A percentile compares a stretch with the other conserved stretches of the same genome.
These are phyloP conservation scores for Limanda limanda DNA, from an alignment of 2,113 vertebrate genomes.

Conservation along the genomic window DNA sequence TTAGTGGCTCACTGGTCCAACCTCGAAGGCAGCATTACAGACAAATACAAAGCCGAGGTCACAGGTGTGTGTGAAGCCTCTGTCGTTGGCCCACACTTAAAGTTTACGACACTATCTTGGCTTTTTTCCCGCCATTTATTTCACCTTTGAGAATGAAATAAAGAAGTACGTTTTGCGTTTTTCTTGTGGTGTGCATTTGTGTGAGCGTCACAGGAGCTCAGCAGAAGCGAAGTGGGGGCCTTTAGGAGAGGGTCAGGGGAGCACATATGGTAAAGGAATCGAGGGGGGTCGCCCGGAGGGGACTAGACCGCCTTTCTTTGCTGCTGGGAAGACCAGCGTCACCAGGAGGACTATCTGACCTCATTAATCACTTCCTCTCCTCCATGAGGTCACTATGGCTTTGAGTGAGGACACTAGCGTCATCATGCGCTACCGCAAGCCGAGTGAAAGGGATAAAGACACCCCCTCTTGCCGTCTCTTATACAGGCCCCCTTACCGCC, in stretches of 20 bases:
- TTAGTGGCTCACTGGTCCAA: conserved; percentile 41
- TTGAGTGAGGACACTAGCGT: conserved; percentile 42
- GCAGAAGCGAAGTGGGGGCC: conserved; percentile 33
- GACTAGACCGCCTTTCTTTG: conserved; percentile 63
- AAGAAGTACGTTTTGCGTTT: conserved; percentile 37
- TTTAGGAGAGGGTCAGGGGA: conserved; percentile 64
- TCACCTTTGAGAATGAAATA: conserved; percentile 50
- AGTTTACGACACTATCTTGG: conserved; percentile 38
- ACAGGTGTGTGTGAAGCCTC: conserved; percentile 55
- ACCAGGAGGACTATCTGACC: conserved; percentile 74
- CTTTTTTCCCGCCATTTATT: conserved; percentile 9
- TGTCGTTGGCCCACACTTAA: conserved; percentile 17
- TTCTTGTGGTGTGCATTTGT: conserved; percentile 43
- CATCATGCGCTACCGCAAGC: conserved; percentile 46
- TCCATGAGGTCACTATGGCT: conserved; percentile 73
- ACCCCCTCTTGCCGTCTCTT: conserved; percentile 15
- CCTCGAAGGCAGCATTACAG: conserved; percentile 20
- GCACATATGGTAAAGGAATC: conserved; percentile 82
- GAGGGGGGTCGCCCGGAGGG: conserved; percentile 62
- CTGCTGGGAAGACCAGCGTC: conserved; percentile 74
- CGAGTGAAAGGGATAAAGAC: conserved; percentile 61
- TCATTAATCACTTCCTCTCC: conserved; percentile 83
- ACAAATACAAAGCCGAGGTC: conserved; percentile 50
- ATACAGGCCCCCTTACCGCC: conserved; percentile 51
- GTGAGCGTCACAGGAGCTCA: conserved; percentile 46